These are phyloP conservation scores for Himalopsyche tibetana DNA, from an alignment of 2,888 invertebrate genomes.

Conservation along the genomic window DNA sequence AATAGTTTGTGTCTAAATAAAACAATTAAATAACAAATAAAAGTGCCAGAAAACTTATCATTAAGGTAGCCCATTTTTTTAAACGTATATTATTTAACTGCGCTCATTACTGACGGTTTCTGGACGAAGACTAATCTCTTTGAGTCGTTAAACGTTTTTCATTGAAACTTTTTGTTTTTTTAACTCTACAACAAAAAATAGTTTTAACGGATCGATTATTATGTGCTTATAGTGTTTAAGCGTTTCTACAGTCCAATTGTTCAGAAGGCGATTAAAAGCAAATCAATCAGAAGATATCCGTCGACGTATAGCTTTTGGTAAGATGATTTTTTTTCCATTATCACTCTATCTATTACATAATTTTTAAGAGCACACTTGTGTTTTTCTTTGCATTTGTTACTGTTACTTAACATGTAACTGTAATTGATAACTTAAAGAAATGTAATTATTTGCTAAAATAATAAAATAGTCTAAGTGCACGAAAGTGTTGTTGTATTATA, in stretches of 20 bases:
- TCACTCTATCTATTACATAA: neutral
- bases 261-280: neutral
- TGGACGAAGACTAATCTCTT: conserved; percentile 1
- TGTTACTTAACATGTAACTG: too few species aligned
- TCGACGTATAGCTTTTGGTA: neutral
- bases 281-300: neutral
- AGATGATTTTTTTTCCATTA: neutral
- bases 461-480: too few species aligned
- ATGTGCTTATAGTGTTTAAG: neutral
- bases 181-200: neutral
- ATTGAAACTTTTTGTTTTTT: neutral
- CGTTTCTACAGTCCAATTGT: neutral
- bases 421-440: too few species aligned
- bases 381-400: neutral
- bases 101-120: neutral
- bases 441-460: too few species aligned
- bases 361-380: neutral
- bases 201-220: neutral
- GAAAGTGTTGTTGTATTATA: too few species aligned
- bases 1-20: neutral
- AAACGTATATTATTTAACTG: neutral
- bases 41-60: neutral
- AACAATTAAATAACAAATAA: neutral
- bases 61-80: neutral
- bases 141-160: neutral